Evolutionary conservation across 2,797 vertebrate genomes (phyloP), one percentile per base, ranked within the genome.

Genomic region (Stomatorhinus walkeri): DNA sequence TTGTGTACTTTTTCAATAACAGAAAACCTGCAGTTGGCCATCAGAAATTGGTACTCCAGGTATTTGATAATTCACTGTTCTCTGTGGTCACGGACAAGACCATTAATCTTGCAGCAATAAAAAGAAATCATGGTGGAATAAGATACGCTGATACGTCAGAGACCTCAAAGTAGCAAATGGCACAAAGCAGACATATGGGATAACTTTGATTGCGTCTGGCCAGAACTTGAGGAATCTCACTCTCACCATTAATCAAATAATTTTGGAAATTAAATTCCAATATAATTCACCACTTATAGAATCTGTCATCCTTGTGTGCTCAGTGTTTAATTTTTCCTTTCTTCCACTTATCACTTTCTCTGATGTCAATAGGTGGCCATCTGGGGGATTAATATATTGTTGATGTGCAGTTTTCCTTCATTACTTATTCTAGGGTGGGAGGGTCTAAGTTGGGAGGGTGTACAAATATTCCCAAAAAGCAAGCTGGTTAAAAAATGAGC

Each of bases 41-140:
- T 88, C 14, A 19, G 86, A 54, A 36, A 48, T 40, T 32, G 48
- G n/a, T 36, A 32, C 59, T 79, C 61, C 22, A 86, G 81, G 79
- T 88, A 87, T 89, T 36, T 36, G 16, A 76, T 88, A 89, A 85
- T 49, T 79, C 16, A 52, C 19, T 76, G 59, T 61, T 85, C 48
- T 76, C 87, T 32, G 79, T 40, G 10, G 28, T 36, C 12, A 88
- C 22, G 46, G 28, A 7, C 32, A 28, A 68, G 56, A 48, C 59
- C 89, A 88, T 89, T 89, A 61, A 85, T 89, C 87, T 88, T 51
- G 43, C 46, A 46, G 79, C 46, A 43, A 76, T 85, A 81, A 88
- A 86, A 19, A 46, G 22, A 85, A 22, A 72, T 51, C 61, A 54
- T 3, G 59, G n/a, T 68, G 79, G 54, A 87, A 87, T 46, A 51